A percentile compares a stretch with the other conserved stretches of the same genome.
These are phyloP conservation scores for Macrotis lagotis DNA, from an alignment of 2,113 vertebrate species.

Conservation along the genomic window DNA sequence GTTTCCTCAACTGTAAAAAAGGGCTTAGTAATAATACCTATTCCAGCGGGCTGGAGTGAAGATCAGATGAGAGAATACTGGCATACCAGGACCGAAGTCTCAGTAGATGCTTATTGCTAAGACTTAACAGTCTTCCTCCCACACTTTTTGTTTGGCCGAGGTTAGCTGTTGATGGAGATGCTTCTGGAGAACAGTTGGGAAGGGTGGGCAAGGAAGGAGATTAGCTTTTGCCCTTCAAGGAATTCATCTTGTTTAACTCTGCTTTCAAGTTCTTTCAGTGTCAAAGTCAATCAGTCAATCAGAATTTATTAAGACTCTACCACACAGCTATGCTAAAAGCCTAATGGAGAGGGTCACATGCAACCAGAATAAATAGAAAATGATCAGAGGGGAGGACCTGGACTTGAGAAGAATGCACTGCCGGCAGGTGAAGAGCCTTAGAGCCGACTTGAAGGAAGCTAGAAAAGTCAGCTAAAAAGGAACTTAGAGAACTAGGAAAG, in stretches of 20 bases:
- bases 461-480: neutral
- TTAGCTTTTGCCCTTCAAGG: slow-evolving; percentile 20
- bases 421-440: neutral
- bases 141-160: neutral
- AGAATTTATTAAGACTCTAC: neutral
- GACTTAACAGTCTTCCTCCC: neutral
- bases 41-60: neutral
- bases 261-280: neutral
- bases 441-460: neutral
- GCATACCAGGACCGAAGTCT: neutral
- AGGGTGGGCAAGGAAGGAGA: neutral
- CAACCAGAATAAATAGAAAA: neutral
- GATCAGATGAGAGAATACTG: neutral
- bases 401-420: neutral
- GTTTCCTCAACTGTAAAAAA: neutral
- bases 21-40: neutral
- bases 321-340: neutral
- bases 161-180: slow-evolving; percentile 23
- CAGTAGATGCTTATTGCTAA: neutral
- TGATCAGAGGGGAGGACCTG: neutral
- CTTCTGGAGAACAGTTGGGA: neutral
- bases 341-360: neutral
- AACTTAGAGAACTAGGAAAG: neutral
- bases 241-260: slow-evolving; percentile 11
- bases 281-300: neutral